A percentile compares a stretch with the other conserved stretches of the same genome.
Conservation (phyloP, 2,888 invertebrate species). For the Dermolepida albohirtum region DNA sequence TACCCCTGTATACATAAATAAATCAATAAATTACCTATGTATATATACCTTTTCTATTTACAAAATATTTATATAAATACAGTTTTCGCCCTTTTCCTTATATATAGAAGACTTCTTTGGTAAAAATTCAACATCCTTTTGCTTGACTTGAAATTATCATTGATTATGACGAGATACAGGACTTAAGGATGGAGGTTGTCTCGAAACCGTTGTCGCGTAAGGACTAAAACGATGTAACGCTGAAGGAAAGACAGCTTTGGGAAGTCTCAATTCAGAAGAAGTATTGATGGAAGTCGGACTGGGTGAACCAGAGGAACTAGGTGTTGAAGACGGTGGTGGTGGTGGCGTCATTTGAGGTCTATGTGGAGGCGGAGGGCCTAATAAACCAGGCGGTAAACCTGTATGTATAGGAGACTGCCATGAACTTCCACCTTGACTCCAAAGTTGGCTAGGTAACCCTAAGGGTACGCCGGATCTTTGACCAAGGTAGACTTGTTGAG, state of each 20-base stretch:
- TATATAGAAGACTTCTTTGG: conserved; percentile 39
- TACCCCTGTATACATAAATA: conserved; percentile 32
- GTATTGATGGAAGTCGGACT: conserved; percentile 63
- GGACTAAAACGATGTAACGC: conserved; percentile 65
- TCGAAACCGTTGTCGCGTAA: conserved; percentile 59
- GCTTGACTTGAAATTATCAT: conserved; percentile 48
- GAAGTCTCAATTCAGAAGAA: conserved; percentile 62
- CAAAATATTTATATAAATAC: conserved; percentile 46
- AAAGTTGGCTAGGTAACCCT: conserved; percentile 65
- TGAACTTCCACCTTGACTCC: conserved; percentile 61
- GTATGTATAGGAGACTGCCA: conserved; percentile 62
- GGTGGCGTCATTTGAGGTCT: conserved; percentile 65
- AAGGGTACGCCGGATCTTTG: conserved; percentile 60
- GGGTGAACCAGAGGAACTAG: conserved; percentile 75
- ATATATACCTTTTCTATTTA: conserved; percentile 45
- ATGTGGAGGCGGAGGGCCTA: conserved; percentile 62
- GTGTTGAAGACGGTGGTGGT: conserved; percentile 64
- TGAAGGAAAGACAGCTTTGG: conserved; percentile 65
- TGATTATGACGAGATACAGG: conserved; percentile 53
- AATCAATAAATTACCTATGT: conserved; percentile 48
- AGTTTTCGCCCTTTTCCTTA: conserved; percentile 10
- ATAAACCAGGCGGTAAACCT: conserved; percentile 62
- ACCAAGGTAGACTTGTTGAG: conserved; percentile 61
- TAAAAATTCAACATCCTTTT: conserved; percentile 23
- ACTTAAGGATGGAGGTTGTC: conserved; percentile 50